These are phyloP conservation scores for Cydia fagiglandana DNA, from an alignment of 1,140 invertebrate species.

Conservation along the genomic window DNA sequence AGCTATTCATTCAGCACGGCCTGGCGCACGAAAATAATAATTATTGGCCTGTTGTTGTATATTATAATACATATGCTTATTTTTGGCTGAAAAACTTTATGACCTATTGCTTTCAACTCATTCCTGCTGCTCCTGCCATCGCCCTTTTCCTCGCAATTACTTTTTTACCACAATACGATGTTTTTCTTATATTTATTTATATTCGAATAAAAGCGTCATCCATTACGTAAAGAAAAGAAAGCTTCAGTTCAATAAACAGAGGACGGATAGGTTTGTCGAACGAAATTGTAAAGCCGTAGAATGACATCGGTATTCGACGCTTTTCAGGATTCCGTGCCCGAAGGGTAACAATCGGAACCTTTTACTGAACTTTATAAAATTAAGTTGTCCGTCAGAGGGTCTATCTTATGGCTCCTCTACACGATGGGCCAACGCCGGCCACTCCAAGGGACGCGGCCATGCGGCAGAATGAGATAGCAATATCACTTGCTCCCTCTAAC, in stretches of 20 bases:
- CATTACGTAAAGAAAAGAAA: neutral
- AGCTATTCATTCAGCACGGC: constrained; percentile 9
- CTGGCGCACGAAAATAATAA: constrained; percentile 14
- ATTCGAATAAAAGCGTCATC: neutral
- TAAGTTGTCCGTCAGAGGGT: too few relatives aligned
- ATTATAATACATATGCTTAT: constrained; percentile 26
- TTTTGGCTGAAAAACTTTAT: neutral
- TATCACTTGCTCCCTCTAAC: too few relatives aligned
- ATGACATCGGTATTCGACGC: neutral
- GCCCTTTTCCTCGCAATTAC: too few relatives aligned
- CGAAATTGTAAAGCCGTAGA: neutral
- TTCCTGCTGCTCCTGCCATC: neutral
- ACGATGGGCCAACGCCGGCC: too few relatives aligned
- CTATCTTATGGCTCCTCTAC: too few relatives aligned
- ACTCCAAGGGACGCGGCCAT: too few relatives aligned
- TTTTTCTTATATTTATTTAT: neutral
- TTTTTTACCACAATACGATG: neutral
- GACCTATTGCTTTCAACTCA: neutral
- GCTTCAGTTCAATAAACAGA: neutral
- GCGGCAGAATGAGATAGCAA: too few relatives aligned
- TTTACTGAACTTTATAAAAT: too few relatives aligned
- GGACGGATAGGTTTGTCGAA: neutral
- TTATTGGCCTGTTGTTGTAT: constrained; percentile 57
- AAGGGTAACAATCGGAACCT: too few relatives aligned
- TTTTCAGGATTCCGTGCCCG: neutral